Percentiles rank a stretch among this genome's conserved stretches.
Evolutionary conservation across 2,888 invertebrate species (phyloP).

Genomic region (Callimorpha dominula): DNA sequence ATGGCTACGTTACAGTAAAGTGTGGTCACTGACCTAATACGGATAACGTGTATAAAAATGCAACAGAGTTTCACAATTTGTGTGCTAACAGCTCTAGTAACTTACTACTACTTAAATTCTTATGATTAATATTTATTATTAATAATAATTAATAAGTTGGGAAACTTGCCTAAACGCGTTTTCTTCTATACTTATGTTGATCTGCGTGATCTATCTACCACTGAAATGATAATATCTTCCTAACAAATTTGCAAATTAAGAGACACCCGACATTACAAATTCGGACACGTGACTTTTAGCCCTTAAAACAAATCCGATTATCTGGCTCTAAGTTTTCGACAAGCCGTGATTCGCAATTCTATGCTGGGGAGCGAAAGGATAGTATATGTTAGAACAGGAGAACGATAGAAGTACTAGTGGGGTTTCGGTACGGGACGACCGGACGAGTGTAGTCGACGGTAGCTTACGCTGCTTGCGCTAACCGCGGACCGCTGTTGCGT

Average conservation of each 20-base stretch:
- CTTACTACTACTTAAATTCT: too few relatives aligned
- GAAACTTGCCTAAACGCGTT: too few relatives aligned
- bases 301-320: conserved; percentile 51
- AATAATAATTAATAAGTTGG: too few relatives aligned
- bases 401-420: conserved; percentile 33
- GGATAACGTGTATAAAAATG: too few relatives aligned
- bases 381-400: conserved; percentile 46
- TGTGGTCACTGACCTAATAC: too few relatives aligned
- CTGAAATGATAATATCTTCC: conserved; percentile 1
- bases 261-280: conserved; percentile 37
- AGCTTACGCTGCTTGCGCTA: conserved; percentile 63
- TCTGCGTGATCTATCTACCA: background rate
- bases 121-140: too few relatives aligned
- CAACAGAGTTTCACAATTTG: too few relatives aligned
- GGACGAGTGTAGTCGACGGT: conserved; percentile 64
- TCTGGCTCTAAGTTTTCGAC: conserved; percentile 45
- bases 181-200: background rate
- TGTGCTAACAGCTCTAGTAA: too few relatives aligned
- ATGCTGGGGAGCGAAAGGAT: conserved; percentile 48
- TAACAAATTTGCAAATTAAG: conserved; percentile 2
- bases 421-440: conserved; percentile 52
- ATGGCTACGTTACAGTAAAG: too few relatives aligned
- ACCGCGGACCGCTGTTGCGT: conserved; percentile 51
- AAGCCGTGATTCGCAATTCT: conserved; percentile 39
- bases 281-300: conserved; percentile 43